A percentile compares a stretch with the other conserved stretches of the same genome.
Evolutionary conservation across 2,888 invertebrate species (phyloP).

Genomic region (Cactoblastis cactorum): DNA sequence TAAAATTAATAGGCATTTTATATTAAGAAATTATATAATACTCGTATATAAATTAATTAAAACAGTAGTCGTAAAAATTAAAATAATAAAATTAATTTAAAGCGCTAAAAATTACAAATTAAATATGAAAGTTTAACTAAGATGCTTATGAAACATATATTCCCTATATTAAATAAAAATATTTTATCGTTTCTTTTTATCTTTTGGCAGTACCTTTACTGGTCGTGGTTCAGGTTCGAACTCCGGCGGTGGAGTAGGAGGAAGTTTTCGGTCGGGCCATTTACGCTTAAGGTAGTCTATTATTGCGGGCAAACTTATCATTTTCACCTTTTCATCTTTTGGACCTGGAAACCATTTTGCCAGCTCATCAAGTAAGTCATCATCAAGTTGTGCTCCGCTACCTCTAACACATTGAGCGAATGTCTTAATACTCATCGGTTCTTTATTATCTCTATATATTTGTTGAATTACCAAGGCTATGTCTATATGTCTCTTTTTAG

Average conservation of each 20-base stretch:
- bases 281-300: constrained; percentile 42
- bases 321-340: constrained; percentile 27
- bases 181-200: constrained; percentile 16
- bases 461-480: constrained; percentile 35
- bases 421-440: constrained; percentile 27
- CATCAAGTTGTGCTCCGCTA: constrained; percentile 30
- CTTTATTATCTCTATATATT: constrained; percentile 29
- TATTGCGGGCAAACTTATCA: constrained; percentile 29
- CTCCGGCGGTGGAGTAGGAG: constrained; percentile 37
- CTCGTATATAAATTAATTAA: neutral
- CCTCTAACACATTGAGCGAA: constrained; percentile 26
- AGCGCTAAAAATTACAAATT: neutral
- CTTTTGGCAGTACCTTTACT: too few relatives aligned
- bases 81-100: neutral
- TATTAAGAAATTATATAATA: too few relatives aligned
- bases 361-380: constrained; percentile 32
- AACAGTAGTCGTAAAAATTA: neutral
- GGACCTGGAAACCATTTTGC: constrained; percentile 36
- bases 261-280: constrained; percentile 46
- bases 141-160: too few relatives aligned
- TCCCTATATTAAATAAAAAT: too few relatives aligned
- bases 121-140: neutral
- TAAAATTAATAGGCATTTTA: too few relatives aligned
- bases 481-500: constrained; percentile 37
- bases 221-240: constrained; percentile 20